Evolutionary conservation across 2,888 invertebrate genomes (phyloP).

Genomic region (Athrips mouffetella): DNA sequence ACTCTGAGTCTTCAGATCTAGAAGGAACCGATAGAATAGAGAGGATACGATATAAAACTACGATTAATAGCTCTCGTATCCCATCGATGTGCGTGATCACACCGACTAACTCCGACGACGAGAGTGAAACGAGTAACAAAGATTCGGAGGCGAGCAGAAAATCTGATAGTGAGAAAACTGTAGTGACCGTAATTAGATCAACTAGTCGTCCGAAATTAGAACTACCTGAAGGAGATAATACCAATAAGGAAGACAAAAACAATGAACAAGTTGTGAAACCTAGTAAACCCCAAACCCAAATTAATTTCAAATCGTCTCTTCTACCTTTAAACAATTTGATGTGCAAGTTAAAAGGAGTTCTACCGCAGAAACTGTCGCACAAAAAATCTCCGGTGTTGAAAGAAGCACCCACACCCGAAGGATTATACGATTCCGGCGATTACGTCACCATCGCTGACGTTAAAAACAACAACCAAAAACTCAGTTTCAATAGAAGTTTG

Average conservation of each 20-base stretch:
- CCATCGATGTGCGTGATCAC: conserved; percentile 96
- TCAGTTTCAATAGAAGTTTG: conserved; percentile 58
- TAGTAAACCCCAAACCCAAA: conserved; percentile 48
- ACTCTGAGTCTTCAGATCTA: conserved; percentile 91
- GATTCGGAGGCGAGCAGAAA: conserved; percentile 42
- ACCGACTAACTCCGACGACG: conserved; percentile 92
- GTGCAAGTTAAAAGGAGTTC: conserved; percentile 83
- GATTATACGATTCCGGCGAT: conserved; percentile 83
- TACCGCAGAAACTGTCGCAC: conserved; percentile 71
- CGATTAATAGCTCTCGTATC: conserved; percentile 91
- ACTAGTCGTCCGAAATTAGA: conserved; percentile 61
- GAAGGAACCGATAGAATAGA: conserved; percentile 93
- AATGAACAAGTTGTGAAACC: conserved; percentile 39
- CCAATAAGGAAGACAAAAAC: conserved; percentile 43
- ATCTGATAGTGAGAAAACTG: conserved; percentile 34
- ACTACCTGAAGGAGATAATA: conserved; percentile 54
- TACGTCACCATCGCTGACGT: conserved; percentile 92
- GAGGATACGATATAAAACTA: conserved; percentile 90
- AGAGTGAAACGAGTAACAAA: conserved; percentile 76
- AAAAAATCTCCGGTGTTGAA: conserved; percentile 73
- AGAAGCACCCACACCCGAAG: conserved; percentile 64
- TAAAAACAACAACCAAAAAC: conserved; percentile 86
- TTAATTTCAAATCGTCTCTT: conserved; percentile 54
- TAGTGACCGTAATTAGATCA: conserved; percentile 43
- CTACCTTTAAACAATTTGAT: conserved; percentile 85